These are phyloP conservation scores for Holcopasites calliopsidis DNA, from an alignment of 1,140 invertebrate species.

Conservation along the genomic window DNA sequence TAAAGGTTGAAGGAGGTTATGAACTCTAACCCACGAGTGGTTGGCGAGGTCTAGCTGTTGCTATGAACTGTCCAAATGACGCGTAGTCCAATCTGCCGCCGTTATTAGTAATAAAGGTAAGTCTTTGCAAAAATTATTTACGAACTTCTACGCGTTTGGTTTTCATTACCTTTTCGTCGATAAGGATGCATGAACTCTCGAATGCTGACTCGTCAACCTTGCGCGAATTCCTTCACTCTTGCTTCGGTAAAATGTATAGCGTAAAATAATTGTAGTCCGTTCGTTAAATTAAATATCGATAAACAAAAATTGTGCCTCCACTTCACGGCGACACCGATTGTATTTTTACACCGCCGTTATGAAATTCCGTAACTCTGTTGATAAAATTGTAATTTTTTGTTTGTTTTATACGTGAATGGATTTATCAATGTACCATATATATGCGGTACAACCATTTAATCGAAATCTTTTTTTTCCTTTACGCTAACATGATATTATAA, in stretches of 20 bases:
- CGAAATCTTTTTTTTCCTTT: too few relatives aligned
- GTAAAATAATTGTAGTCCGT: neutral
- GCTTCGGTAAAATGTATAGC: neutral
- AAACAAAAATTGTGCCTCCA: neutral
- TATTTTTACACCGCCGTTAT: constrained; percentile 15
- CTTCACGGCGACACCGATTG: neutral
- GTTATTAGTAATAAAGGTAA: constrained; percentile 59
- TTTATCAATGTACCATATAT: neutral
- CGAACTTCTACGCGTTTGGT: neutral
- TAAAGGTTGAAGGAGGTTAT: constrained; percentile 71
- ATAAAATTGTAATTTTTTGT: constrained; percentile 8
- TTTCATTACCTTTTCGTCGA: constrained; percentile 16
- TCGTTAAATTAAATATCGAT: neutral
- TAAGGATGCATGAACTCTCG: constrained; percentile 28
- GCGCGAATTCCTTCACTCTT: constrained; percentile 34
- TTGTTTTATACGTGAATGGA: neutral
- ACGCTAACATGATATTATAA: too few relatives aligned
- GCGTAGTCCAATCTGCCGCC: constrained; percentile 54
- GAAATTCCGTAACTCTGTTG: neutral
- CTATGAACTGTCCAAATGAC: constrained; percentile 63
- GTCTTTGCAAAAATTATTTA: constrained; percentile 28
- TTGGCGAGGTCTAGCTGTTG: constrained; percentile 56
- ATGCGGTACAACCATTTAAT: neutral
- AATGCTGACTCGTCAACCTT: constrained; percentile 46
- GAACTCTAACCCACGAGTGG: constrained; percentile 66